Conservation (phyloP, 2,797 vertebrate species). For the Sebastes iracundus region DNA sequence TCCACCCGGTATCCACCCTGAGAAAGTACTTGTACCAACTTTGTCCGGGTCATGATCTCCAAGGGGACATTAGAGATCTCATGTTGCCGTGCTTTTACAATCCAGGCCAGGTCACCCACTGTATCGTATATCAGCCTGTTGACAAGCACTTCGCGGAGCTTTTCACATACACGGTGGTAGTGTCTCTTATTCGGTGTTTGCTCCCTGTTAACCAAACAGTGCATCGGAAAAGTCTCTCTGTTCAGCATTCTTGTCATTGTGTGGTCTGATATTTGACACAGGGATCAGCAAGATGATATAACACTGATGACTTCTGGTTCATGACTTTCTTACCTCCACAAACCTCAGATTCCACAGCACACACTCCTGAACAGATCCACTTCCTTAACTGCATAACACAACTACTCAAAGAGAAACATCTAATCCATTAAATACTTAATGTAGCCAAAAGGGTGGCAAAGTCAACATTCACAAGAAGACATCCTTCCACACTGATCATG, state of each 20-base stretch:
- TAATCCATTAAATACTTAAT: not conserved
- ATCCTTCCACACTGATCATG: not conserved
- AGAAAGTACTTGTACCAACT: slow-evolving; percentile 35
- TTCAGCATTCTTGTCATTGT: slow-evolving; percentile 2
- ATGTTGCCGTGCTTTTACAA: slow-evolving; percentile 44
- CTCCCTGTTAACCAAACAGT: not conserved
- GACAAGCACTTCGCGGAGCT: slow-evolving; percentile 21
- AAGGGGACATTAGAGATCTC: slow-evolving; percentile 39
- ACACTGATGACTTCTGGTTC: not conserved
- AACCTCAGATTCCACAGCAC: not conserved
- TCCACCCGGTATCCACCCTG: slow-evolving; percentile 3
- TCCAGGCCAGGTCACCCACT: slow-evolving; percentile 39
- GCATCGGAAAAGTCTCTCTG: slow-evolving; percentile 2
- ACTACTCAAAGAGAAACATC: not conserved
- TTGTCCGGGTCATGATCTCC: slow-evolving; percentile 46
- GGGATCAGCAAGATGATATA: not conserved
- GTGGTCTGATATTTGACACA: slow-evolving; percentile 8
- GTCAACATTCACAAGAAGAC: not conserved
- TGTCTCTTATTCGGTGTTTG: slow-evolving; percentile 2
- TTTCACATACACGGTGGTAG: not conserved
- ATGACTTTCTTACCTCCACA: not conserved
- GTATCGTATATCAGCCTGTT: slow-evolving; percentile 49
- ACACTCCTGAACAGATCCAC: not conserved
- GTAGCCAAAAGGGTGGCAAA: not conserved
- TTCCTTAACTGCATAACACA: not conserved